These are phyloP conservation scores for Cacatua alba DNA, from an alignment of 2,113 vertebrate species.

Conservation along the genomic window DNA sequence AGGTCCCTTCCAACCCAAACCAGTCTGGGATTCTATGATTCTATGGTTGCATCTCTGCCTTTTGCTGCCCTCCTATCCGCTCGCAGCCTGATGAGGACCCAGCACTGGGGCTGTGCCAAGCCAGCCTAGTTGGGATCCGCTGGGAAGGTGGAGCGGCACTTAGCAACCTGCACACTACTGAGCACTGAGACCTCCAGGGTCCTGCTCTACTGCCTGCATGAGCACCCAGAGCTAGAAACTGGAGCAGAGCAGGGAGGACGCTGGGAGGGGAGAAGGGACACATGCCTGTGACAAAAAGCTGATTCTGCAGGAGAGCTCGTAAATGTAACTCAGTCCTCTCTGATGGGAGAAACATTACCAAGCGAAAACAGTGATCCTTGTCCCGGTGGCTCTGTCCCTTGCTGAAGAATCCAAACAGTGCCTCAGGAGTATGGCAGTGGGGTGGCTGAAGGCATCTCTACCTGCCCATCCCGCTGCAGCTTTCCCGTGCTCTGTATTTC, in stretches of 20 bases:
- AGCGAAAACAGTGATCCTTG: neutral
- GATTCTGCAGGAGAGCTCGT: neutral
- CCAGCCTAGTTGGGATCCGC: too few relatives aligned
- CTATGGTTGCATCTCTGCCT: too few relatives aligned
- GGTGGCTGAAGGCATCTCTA: neutral
- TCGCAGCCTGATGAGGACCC: too few relatives aligned
- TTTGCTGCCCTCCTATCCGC: too few relatives aligned
- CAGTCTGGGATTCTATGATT: too few relatives aligned
- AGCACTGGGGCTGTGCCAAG: too few relatives aligned
- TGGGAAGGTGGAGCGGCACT: too few relatives aligned
- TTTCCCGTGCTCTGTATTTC: neutral
- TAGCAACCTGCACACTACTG: too few relatives aligned
- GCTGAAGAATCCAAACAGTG: neutral
- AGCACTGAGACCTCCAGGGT: too few relatives aligned
- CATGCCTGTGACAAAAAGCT: neutral
- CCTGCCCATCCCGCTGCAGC: neutral
- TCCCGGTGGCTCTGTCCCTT: rapidly evolving
- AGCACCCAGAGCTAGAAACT: neutral
- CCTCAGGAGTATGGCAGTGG: too few relatives aligned
- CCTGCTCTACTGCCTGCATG: too few relatives aligned
- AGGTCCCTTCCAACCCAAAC: too few relatives aligned
- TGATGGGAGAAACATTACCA: neutral
- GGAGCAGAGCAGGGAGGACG: neutral
- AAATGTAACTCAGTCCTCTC: neutral
- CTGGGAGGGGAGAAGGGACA: neutral